Conservation (phyloP, 2,888 invertebrate species). For the Eilema depressum region DNA sequence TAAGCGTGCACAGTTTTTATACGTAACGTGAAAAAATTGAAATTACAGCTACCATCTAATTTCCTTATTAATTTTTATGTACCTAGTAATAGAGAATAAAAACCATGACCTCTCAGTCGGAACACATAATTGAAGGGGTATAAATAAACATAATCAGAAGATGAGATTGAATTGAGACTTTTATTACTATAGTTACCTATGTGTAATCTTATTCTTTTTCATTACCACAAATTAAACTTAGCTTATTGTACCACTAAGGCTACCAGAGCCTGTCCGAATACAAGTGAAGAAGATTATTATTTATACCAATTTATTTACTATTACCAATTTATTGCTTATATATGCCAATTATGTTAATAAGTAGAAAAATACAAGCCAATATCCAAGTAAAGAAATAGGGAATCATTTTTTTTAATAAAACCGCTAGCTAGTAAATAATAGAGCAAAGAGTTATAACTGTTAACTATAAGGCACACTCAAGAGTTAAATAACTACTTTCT, state of each 20-base stretch:
- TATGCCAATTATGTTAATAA: background rate
- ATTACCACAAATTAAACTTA: too few species aligned
- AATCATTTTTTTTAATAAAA: background rate
- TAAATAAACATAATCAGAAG: background rate
- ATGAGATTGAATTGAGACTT: background rate
- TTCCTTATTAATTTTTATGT: conserved; percentile 21
- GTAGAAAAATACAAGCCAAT: background rate
- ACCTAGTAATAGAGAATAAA: conserved; percentile 3
- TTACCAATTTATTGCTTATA: too few species aligned
- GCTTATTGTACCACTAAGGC: too few species aligned
- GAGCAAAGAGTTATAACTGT: conserved; percentile 3
- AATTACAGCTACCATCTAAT: conserved; percentile 7
- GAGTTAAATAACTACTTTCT: conserved; percentile 3
- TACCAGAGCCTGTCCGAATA: too few species aligned
- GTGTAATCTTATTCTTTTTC: too few species aligned
- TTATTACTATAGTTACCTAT: background rate
- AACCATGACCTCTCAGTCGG: background rate
- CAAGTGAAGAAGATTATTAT: too few species aligned
- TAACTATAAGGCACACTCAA: background rate
- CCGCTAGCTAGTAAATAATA: background rate
- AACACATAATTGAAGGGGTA: conserved; percentile 7
- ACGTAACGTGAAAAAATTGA: conserved; percentile 8
- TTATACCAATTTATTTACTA: too few species aligned
- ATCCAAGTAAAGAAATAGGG: background rate
- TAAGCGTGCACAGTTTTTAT: conserved; percentile 15